phyloP scores from a whole-genome alignment of 2,888 invertebrate genomes.

The Drosophila maculinotata region DNA sequence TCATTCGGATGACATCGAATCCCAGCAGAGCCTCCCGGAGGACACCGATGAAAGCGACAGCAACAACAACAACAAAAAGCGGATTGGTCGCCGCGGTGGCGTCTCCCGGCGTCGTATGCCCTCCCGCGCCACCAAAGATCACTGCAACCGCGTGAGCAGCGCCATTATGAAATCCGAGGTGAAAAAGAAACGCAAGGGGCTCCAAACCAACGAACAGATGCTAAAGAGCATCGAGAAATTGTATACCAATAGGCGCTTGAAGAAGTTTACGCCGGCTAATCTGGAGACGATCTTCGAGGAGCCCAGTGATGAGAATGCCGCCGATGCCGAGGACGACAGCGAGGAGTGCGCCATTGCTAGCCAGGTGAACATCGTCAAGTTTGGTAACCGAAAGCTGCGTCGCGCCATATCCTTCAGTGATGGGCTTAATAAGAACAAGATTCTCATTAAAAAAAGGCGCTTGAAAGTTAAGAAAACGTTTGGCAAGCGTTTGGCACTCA shows the following conservation, averaged over 20 bases:
- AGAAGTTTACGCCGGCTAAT: slow-evolving; percentile 80
- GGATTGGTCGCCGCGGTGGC: slow-evolving; percentile 47
- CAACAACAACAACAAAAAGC: slow-evolving; percentile 20
- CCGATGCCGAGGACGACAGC: slow-evolving; percentile 69
- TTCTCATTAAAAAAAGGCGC: slow-evolving; percentile 79
- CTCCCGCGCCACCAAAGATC: slow-evolving; percentile 77
- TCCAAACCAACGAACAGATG: slow-evolving; percentile 54
- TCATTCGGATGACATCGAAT: slow-evolving; percentile 66
- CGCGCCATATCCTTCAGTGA: slow-evolving; percentile 80
- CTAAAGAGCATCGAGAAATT: slow-evolving; percentile 78
- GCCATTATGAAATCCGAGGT: slow-evolving; percentile 73
- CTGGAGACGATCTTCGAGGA: slow-evolving; percentile 84
- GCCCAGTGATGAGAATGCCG: slow-evolving; percentile 70
- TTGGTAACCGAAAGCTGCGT: slow-evolving; percentile 76
- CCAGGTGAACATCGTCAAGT: slow-evolving; percentile 70
- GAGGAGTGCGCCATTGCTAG: slow-evolving; percentile 65
- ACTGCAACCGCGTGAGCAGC: slow-evolving; percentile 77
- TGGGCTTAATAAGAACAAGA: slow-evolving; percentile 79
- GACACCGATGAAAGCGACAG: slow-evolving; percentile 61
- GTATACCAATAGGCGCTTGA: slow-evolving; percentile 78
- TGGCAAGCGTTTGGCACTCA: slow-evolving; percentile 75
- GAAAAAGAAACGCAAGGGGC: slow-evolving; percentile 66
- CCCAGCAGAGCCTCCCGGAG: slow-evolving; percentile 55
- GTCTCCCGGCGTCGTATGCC: slow-evolving; percentile 77
- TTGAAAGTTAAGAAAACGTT: slow-evolving; percentile 82